phyloP scores from a whole-genome alignment of 2,888 invertebrate genomes.

The Sepioteuthis lessoniana region DNA sequence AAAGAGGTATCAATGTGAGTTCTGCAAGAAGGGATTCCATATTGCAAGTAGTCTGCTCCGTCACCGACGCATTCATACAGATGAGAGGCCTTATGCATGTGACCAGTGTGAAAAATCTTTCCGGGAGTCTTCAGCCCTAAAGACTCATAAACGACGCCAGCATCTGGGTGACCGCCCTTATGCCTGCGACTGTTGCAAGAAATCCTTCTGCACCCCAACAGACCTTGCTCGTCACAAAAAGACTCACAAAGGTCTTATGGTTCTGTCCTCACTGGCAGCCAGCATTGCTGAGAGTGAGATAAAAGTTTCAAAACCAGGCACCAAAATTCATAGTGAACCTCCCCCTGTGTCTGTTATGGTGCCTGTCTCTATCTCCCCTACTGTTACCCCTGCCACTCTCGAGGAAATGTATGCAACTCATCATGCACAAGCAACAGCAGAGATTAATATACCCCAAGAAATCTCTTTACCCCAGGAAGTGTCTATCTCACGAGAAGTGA shows the following conservation, averaged over 20 bases:
- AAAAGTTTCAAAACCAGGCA: neutral
- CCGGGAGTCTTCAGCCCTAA: conserved; percentile 34
- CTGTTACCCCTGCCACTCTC: neutral
- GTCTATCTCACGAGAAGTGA: neutral
- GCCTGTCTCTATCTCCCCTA: neutral
- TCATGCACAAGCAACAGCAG: neutral
- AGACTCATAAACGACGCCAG: neutral
- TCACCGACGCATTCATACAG: conserved; percentile 44
- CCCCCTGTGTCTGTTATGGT: neutral
- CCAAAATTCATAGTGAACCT: neutral
- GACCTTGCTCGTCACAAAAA: conserved; percentile 39
- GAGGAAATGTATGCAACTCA: neutral
- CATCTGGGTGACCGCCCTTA: conserved; percentile 16
- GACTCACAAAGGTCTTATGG: conserved; percentile 40
- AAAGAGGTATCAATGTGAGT: neutral
- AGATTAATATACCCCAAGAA: neutral
- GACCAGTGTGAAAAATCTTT: conserved; percentile 46
- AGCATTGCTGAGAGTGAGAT: conserved; percentile 26
- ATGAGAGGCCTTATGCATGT: conserved; percentile 38
- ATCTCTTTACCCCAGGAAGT: neutral
- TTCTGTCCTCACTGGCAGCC: conserved; percentile 25
- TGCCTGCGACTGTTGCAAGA: neutral
- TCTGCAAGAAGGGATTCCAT: conserved; percentile 10
- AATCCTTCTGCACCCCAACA: conserved; percentile 35
- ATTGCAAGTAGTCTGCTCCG: neutral